Base-by-base conservation (phyloP, 2,797 vertebrate species). In the Fratercula arctica region DNA sequence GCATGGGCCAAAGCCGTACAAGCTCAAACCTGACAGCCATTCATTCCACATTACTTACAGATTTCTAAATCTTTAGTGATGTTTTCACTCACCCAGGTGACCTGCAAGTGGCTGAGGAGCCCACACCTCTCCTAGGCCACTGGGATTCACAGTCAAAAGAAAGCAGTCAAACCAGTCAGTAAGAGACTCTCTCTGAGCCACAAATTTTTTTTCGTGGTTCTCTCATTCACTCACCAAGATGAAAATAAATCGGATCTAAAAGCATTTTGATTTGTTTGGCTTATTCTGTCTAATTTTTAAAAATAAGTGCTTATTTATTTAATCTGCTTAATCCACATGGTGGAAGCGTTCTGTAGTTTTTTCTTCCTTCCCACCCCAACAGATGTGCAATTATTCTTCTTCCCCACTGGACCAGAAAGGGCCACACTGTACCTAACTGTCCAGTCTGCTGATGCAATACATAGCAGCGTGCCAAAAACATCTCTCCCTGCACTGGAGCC, bases 321-420 rank as follows among this genome's bases (percentile, higher is more conserved):
- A 80, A 89, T 61, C 57, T 91, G 41, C 57, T 80, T 77, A 92
- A 91, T 46, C 33, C 33, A 77, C 54, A 28, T 0, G 0, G 56
- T 79, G 21, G 39, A 91, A 69, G 54, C 0, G 3, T 76, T 69
- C 57, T 46, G 70, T 1, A 69, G 35, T 51, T 87, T 81, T 72
- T 51, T 41, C 39, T 50, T 77, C 57, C 43, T 79, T 82, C 60
- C 33, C 19, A 85, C 56, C 46, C 46, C 60, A 85, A 50, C 11
- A 85, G 73, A 83, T 78, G 46, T 66, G 37, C 35, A 46, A 73
- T 80, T 70, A 92, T 70, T 87, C 54, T 92, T 82, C 60, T 85
- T 80, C 79, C 83, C 51, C 48, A 33, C 59, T 60, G 89, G 74
- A 94, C 61, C 95, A 96, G 94, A 95, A 94, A 95, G 82, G 79